Base-by-base conservation (phyloP, 1,140 invertebrate species). In the Listronotus oregonensis region DNA sequence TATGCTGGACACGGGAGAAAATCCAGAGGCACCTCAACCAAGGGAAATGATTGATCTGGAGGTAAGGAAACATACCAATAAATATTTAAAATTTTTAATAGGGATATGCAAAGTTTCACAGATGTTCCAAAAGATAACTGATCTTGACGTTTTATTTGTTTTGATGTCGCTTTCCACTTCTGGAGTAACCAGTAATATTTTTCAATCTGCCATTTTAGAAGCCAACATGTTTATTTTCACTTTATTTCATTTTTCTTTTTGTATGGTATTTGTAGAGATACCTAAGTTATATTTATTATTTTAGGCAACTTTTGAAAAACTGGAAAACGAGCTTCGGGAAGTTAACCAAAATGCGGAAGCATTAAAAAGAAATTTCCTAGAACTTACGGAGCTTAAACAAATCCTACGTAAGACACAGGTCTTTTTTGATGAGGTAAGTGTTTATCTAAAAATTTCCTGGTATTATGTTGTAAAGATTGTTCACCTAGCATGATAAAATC, bases 41-140 rank as follows among this genome's bases (percentile, higher is more conserved):
- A 85, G 96, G 55, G 97, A 99, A 82, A 99, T 99, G 96, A 98
- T 99, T 73, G 97, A 99, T 83, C 83, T 99, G 46, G 97, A 99
- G 86, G 93, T 94, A 80, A 73, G 64, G 69, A 27, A 27, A 27
- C 21, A 3, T 27, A 27, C 21, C 5, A 27, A 27, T 27, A 27
- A 27, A 27, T 27, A 27, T 27, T 27, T 1, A 27, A 1, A 27
- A 27, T 27, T 27, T 27, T 27, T 1, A 1, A 27, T 27, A 27
- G 21, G 5, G 21, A 5, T 5, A 27, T 27, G 5, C 21, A 27
- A 27, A 27, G 21, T 27, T 27, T 27, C 21, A n/a, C 21, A 27
- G 21, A 27, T 27, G 21, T 3, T 27, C 21, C n/a, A 27, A 27
- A 27, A 27, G 5, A 27, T 27, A 27, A n/a, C n/a, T n/a, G n/a